Percentiles rank a stretch among this genome's conserved stretches.
These are phyloP conservation scores for Sisor rabdophorus DNA, from an alignment of 2,113 vertebrate species.

Conservation along the genomic window DNA sequence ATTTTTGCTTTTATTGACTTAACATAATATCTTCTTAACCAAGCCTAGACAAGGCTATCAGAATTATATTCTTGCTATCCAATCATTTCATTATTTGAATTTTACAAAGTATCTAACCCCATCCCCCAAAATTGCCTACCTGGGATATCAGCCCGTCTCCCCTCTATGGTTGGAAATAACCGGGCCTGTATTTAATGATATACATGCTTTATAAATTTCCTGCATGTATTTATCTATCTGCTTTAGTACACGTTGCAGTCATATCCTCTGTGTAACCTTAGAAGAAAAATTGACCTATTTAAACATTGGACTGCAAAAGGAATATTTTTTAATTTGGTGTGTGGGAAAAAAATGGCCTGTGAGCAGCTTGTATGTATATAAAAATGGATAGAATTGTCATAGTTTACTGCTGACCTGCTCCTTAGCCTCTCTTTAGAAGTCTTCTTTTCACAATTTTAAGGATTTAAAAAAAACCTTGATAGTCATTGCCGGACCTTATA, in stretches of 20 bases:
- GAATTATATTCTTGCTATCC: no score
- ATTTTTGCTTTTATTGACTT: no score
- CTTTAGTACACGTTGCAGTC: neutral
- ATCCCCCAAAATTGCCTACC: no score
- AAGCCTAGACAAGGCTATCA: no score
- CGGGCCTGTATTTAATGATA: no score
- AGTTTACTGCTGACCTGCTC: slow-evolving; percentile 31
- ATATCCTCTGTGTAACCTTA: slow-evolving; percentile 47
- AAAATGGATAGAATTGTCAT: slow-evolving; percentile 35
- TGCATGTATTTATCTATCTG: no score
- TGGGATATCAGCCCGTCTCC: no score
- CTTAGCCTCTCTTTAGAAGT: slow-evolving; percentile 29
- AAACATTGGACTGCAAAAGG: slow-evolving; percentile 47
- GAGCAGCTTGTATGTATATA: slow-evolving; percentile 28
- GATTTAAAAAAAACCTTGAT: slow-evolving; percentile 26
- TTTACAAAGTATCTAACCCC: no score
- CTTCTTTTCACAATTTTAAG: slow-evolving; percentile 37
- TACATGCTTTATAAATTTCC: no score
- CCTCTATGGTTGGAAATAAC: no score
- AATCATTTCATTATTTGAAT: no score
- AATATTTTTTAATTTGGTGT: slow-evolving; percentile 45
- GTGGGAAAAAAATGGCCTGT: slow-evolving; percentile 35
- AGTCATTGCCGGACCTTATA: slow-evolving; percentile 35
- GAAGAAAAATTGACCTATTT: slow-evolving; percentile 40
- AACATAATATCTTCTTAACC: no score